Base-by-base conservation (phyloP, 2,888 invertebrate species). In the Zeuzera pyrina region DNA sequence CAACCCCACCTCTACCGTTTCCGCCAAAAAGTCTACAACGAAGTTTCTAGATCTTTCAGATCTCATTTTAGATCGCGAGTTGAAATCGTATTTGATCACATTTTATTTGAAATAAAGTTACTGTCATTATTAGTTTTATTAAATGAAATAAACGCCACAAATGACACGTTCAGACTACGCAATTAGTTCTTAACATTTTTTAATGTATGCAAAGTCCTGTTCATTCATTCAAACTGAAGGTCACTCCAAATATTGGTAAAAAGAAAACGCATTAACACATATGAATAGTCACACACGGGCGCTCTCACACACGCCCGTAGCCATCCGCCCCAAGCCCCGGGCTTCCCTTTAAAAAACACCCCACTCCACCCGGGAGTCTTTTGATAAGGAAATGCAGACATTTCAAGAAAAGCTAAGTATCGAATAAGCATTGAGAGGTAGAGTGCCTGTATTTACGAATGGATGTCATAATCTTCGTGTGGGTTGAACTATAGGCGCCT, bases 191-290 rank as follows among this genome's bases (percentile, higher is more conserved):
- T n/a, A n/a, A n/a, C n/a, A n/a, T n/a, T n/a, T n/a, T n/a, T n/a
- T n/a, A n/a, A n/a, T n/a, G n/a, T n/a, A n/a, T n/a, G n/a, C 12
- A 24, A 10, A 12, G 24, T 12, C 12, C 7, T 4, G 3, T 15
- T 34, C 12, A 22, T 24, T 15, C n/a, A 12, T 12, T 2, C n/a
- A n/a, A 25, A 12, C 3, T 10, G 31, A 42, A 48, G 49, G 72
- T 54, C 70, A 70, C 70, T 67, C 57, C 52, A 70, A 67, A 79
- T 78, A 78, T 83, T 83, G 79, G 78, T 83, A 83, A 83, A 83
- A 83, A 83, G 79, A 83, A 83, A 83, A 81, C 81, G 78, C 81
- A 83, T 83, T 83, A 83, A 78, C 83, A 81, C 81, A 79, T 81
- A 81, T 81, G 77, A 78, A 62, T 70, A 66, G 72, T 70, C 69